Evolutionary conservation across 2,797 vertebrate species (phyloP), one percentile per base, ranked within the genome.

Genomic region (Trachurus trachurus): DNA sequence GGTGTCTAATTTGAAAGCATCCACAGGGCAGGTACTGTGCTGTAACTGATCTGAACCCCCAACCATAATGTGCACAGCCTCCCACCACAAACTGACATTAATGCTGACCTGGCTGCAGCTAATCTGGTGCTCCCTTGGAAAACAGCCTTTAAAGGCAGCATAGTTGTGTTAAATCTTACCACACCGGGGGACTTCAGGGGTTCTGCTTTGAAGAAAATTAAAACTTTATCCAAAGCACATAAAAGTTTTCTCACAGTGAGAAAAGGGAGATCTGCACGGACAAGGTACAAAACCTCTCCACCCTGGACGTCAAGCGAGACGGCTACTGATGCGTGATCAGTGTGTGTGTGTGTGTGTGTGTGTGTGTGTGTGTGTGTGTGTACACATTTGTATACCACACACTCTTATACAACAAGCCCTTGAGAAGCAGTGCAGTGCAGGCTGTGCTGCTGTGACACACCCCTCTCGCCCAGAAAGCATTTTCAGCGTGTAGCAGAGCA

Each of bases 401-500:
- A 15, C 66, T 86, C 69, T 88, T 89, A 87, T 57, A 89, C 85
- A 92, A 93, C 75, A 62, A 49, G 45, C 74, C 63, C 81, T 85
- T 76, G 69, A 80, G 73, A 59, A 49, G 73, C 61, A 77, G 82
- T 44, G 62, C 68, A 62, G 31, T 50, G 81, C 81, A 75, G 44
- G 29, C 57, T 53, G 50, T 65, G 76, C 80, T 65, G 76, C 80
- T 17, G 71, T 81, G 85, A 71, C 88, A 87, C 83, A 73, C 85
- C 91, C 87, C 85, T 81, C 78, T 87, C 76, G 82, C 86, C 83
- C 82, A 81, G 78, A 90, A 92, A 89, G 88, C 89, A 91, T 91
- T 90, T 93, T 58, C 85, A 71, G 54, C 47, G 45, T 68, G 80
- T 84, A 71, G 81, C 78, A 57, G 66, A 89, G 73, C 81, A 61